phyloP scores from a whole-genome alignment of 2,888 invertebrate species.

The Limnephilus rhombicus region DNA sequence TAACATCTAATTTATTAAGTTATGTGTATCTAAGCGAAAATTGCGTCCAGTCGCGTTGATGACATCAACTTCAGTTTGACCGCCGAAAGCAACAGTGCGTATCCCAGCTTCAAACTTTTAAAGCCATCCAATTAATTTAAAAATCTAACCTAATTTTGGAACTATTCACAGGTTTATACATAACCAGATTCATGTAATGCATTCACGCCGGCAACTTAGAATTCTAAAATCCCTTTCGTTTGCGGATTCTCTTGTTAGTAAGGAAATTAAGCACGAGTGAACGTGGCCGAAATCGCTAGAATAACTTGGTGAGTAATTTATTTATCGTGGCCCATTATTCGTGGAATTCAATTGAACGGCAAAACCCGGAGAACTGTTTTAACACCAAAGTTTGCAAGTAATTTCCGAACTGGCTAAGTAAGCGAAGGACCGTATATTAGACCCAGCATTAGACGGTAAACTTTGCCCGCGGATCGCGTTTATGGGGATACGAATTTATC shows the following conservation, averaged over 20 bases:
- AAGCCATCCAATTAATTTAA: neutral
- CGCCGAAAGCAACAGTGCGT: neutral
- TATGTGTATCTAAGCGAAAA: neutral
- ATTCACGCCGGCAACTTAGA: neutral
- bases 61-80: neutral
- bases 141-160: neutral
- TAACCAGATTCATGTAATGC: neutral
- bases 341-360: constrained; percentile 63
- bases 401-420: constrained; percentile 58
- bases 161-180: neutral
- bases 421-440: constrained; percentile 55
- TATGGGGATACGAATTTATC: constrained; percentile 30
- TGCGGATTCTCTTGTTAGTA: constrained; percentile 11
- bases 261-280: neutral
- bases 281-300: constrained; percentile 53
- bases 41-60: too few relatives aligned
- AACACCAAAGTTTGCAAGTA: constrained; percentile 58
- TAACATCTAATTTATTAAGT: too few relatives aligned
- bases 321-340: constrained; percentile 62
- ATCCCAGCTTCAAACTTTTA: too few relatives aligned
- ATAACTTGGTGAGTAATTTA: constrained; percentile 63
- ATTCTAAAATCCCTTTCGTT: neutral
- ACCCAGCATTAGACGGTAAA: constrained; percentile 17
- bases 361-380: constrained; percentile 50
- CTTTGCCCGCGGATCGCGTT: constrained; percentile 23